These are phyloP conservation scores for Byasa hedistus DNA, from an alignment of 2,888 invertebrate genomes.

Conservation along the genomic window DNA sequence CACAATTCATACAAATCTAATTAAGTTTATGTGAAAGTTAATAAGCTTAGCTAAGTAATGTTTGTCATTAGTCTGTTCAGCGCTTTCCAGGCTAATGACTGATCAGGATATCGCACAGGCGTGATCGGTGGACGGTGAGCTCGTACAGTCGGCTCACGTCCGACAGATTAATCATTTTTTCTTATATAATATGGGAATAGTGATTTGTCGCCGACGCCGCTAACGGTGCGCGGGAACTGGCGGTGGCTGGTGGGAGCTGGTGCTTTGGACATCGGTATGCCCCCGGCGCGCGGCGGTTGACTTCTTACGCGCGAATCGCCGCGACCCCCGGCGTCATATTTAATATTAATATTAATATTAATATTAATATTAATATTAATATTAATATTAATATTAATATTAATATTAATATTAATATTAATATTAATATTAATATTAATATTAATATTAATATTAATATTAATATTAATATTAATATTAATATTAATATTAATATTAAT, in stretches of 20 bases:
- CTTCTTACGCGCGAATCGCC: conserved; percentile 23
- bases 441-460: too few relatives aligned
- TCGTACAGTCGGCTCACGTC: conserved; percentile 7
- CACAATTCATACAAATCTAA: too few relatives aligned
- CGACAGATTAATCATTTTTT: conserved; percentile 28
- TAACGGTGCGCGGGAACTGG: conserved; percentile 23
- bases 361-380: too few relatives aligned
- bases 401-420: too few relatives aligned
- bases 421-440: too few relatives aligned
- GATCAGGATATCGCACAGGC: conserved; percentile 32
- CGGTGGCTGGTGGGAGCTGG: neutral
- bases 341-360: too few relatives aligned
- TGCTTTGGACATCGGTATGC: conserved; percentile 26
- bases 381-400: too few relatives aligned
- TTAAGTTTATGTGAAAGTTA: too few relatives aligned
- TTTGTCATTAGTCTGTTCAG: too few relatives aligned
- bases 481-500: too few relatives aligned
- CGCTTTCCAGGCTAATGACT: neutral
- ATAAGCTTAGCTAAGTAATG: too few relatives aligned
- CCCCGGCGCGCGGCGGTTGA: conserved; percentile 9
- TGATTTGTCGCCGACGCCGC: conserved; percentile 20
- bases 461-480: too few relatives aligned
- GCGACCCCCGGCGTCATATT: conserved; percentile 22
- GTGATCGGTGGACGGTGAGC: neutral
- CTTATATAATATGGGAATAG: conserved; percentile 12